phyloP scores from a whole-genome alignment of 2,797 vertebrate species.

The Kryptopterus vitreolus region DNA sequence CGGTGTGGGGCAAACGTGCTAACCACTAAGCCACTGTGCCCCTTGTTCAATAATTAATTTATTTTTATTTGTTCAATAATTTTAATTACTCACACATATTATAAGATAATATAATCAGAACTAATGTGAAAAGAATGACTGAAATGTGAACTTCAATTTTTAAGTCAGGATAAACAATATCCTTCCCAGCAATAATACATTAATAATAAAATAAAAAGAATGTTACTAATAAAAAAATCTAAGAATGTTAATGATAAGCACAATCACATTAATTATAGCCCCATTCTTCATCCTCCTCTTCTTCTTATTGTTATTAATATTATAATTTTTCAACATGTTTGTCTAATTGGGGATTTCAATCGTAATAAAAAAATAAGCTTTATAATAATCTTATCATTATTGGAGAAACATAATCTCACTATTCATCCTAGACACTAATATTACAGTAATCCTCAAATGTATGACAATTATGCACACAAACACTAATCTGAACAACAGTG shows the following conservation, averaged over 20 bases:
- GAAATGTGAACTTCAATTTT: not conserved
- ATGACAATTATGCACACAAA: not conserved
- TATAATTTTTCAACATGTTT: not conserved
- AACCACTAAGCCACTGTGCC: too few species aligned
- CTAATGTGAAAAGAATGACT: not conserved
- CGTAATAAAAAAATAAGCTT: not conserved
- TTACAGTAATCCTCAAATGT: not conserved
- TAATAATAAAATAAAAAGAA: too few species aligned
- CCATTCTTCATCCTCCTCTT: too few species aligned
- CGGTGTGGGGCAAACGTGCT: too few species aligned
- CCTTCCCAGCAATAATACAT: not conserved
- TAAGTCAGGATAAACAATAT: slow-evolving; percentile 1
- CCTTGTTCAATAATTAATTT: too few species aligned
- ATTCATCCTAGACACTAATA: not conserved
- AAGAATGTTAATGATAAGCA: too few species aligned
- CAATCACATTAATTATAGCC: too few species aligned
- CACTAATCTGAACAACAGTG: not conserved
- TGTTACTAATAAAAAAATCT: too few species aligned
- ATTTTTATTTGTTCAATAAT: too few species aligned
- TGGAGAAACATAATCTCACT: too few species aligned
- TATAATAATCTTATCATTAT: not conserved
- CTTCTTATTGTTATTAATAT: not conserved
- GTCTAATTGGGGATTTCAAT: not conserved
- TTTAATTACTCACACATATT: too few species aligned
- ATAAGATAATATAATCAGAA: too few species aligned